These are phyloP conservation scores for Chaetops frenatus DNA, from an alignment of 2,113 vertebrate species.

Conservation along the genomic window DNA sequence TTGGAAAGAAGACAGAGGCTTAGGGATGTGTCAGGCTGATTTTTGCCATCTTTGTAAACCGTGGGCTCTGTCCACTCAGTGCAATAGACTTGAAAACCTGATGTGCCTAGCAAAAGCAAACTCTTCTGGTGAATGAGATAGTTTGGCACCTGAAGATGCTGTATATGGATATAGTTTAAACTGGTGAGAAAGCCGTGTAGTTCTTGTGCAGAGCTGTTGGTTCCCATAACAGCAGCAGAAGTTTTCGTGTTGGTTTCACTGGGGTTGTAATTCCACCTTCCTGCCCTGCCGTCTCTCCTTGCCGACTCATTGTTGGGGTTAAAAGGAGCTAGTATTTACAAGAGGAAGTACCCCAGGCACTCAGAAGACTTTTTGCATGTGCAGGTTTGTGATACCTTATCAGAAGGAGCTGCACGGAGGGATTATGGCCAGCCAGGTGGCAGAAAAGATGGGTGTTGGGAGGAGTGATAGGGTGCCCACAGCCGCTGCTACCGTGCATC, in stretches of 20 bases:
- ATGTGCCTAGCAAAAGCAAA: neutral
- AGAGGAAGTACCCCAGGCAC: neutral
- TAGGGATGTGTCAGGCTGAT: neutral
- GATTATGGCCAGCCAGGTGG: neutral
- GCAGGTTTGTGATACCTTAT: neutral
- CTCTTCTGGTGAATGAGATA: neutral
- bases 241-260: neutral
- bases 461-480: neutral
- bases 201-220: neutral
- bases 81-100: neutral
- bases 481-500: rapidly evolving
- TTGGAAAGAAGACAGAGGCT: neutral
- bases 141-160: neutral
- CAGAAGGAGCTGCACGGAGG: neutral
- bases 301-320: neutral
- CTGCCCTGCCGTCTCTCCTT: rapidly evolving
- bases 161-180: neutral
- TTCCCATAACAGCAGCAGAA: neutral
- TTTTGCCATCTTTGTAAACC: neutral
- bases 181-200: neutral
- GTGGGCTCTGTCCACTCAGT: rapidly evolving
- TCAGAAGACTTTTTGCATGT: neutral
- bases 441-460: neutral
- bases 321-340: neutral
- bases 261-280: neutral